Evolutionary conservation across 1,140 invertebrate genomes (phyloP).

Genomic region (Metopolophium dirhodum): DNA sequence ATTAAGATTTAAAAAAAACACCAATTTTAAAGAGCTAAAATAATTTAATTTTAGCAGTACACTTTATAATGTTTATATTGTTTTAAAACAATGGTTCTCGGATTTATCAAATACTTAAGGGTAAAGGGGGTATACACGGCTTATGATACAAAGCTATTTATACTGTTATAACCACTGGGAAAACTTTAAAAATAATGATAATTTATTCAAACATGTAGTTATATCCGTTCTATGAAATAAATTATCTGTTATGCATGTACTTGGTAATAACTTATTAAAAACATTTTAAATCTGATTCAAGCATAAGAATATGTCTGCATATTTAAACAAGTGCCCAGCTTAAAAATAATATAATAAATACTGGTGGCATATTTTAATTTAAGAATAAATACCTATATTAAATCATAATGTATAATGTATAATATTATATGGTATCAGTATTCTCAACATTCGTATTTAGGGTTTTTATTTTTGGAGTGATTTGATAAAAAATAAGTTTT

Average conservation of each 20-base stretch:
- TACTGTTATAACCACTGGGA: neutral
- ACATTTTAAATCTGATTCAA: conserved; percentile 1
- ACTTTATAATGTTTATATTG: neutral
- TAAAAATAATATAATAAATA: neutral
- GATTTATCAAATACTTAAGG: neutral
- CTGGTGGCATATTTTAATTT: neutral
- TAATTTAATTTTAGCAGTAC: neutral
- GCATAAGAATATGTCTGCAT: neutral
- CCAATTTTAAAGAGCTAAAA: neutral
- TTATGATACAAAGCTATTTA: conserved; percentile 31
- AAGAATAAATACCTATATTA: neutral
- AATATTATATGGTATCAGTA: neutral
- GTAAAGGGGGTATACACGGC: neutral
- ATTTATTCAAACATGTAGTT: neutral
- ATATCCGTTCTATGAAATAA: conserved; percentile 3
- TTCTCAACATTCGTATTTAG: neutral
- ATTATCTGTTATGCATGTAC: neutral
- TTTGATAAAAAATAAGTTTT: too few species aligned
- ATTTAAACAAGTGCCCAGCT: neutral
- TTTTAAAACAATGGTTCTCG: conserved; percentile 8
- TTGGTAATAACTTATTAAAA: neutral
- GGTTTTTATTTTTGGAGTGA: neutral
- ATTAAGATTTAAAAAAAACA: neutral
- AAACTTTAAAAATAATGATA: conserved; percentile 29
- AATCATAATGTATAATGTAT: neutral